Conservation (phyloP, 2,113 vertebrate genomes). For the Oryzias woworae region DNA sequence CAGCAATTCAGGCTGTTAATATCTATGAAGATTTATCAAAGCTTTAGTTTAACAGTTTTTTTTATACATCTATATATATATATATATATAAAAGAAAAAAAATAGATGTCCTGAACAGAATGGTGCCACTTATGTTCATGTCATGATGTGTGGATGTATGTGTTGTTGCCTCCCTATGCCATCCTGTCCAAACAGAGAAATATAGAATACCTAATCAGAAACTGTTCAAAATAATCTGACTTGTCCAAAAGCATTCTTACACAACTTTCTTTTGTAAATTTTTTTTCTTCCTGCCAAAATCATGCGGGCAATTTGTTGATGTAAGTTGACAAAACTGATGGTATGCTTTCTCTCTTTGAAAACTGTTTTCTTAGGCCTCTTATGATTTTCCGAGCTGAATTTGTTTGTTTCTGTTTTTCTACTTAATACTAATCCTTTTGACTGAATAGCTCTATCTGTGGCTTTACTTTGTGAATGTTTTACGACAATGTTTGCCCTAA, state of each 20-base stretch:
- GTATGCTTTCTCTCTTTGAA: constrained; percentile 86
- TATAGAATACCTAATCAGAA: constrained; percentile 81
- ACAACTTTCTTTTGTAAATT: constrained; percentile 99
- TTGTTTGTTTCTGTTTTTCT: constrained; percentile 54
- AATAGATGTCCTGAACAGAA: constrained; percentile 75
- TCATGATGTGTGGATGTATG: constrained; percentile 99
- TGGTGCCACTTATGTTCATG: constrained; percentile 96
- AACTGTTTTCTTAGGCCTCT: constrained; percentile 75
- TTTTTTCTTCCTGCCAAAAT: constrained; percentile 99
- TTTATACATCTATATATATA: constrained; percentile 69
- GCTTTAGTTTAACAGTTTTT: constrained; percentile 78
- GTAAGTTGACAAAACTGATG: constrained; percentile 97
- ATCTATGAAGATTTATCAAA: constrained; percentile 75
- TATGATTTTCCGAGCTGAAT: constrained; percentile 73
- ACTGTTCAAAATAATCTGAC: constrained; percentile 85
- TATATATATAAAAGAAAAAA: constrained; percentile 36
- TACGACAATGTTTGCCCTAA: constrained; percentile 75
- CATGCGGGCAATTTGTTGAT: constrained; percentile 99
- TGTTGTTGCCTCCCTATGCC: constrained; percentile 96
- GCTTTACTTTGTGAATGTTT: constrained; percentile 83
- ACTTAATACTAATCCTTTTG: constrained; percentile 75
- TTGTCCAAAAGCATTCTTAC: constrained; percentile 99
- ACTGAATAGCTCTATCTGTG: constrained; percentile 79
- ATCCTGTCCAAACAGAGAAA: constrained; percentile 83
- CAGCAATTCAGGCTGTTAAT: constrained; percentile 78